Percentiles rank a stretch among this genome's conserved stretches.
These are phyloP conservation scores for Calliphora vicina DNA, from an alignment of 1,140 invertebrate species.

Conservation along the genomic window DNA sequence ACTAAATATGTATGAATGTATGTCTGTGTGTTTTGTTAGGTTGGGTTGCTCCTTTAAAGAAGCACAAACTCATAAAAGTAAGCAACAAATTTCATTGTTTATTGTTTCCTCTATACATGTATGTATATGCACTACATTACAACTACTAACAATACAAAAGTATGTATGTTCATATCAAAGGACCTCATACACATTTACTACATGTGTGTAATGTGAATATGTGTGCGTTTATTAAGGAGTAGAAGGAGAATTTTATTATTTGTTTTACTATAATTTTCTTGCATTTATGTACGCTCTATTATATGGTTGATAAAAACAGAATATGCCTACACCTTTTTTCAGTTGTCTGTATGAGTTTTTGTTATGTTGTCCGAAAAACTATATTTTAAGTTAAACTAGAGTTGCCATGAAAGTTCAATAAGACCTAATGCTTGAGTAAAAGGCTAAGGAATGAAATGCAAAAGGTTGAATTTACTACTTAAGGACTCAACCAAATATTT, in stretches of 20 bases:
- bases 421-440: no score
- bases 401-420: neutral
- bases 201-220: no score
- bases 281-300: neutral
- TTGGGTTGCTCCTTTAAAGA: neutral
- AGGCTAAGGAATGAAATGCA: no score
- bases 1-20: neutral
- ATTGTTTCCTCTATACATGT: constrained; percentile 38
- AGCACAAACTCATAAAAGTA: constrained; percentile 58
- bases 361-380: neutral
- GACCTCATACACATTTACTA: no score
- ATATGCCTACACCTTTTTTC: neutral
- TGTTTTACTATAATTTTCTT: constrained; percentile 14
- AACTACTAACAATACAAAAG: neutral
- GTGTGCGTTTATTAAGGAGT: neutral
- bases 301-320: neutral
- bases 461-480: no score
- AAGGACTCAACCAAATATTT: no score
- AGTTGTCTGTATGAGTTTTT: neutral
- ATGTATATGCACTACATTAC: neutral
- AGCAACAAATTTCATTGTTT: constrained; percentile 61
- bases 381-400: neutral
- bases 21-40: neutral
- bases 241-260: neutral
- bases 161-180: neutral